Evolutionary conservation across 2,888 invertebrate species (phyloP).

Genomic region (Ectemnius lituratus): DNA sequence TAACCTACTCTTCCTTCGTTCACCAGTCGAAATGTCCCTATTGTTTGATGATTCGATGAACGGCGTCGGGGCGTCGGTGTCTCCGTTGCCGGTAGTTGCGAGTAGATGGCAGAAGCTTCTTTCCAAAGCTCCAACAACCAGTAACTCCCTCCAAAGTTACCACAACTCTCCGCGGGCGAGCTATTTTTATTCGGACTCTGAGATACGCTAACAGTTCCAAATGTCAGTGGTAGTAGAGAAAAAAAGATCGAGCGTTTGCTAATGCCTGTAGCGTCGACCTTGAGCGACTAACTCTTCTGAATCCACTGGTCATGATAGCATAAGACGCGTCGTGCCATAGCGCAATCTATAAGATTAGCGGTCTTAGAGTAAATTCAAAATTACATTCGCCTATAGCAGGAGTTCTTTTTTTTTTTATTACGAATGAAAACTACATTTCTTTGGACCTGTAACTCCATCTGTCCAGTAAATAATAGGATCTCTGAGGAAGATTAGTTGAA

Average conservation of each 20-base stretch:
- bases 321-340: too few species aligned
- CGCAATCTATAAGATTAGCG: too few species aligned
- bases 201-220: background rate
- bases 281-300: too few species aligned
- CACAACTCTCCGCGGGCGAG: slow-evolving; percentile 12
- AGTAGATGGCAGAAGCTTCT: slow-evolving; percentile 55
- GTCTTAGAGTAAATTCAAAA: background rate
- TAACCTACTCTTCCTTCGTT: background rate
- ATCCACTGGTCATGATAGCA: too few species aligned
- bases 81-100: slow-evolving; percentile 45
- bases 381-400: background rate
- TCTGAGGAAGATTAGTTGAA: too few species aligned
- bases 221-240: background rate
- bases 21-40: background rate
- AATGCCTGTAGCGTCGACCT: too few species aligned
- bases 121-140: slow-evolving; percentile 13
- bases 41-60: background rate
- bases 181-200: slow-evolving; percentile 37
- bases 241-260: background rate
- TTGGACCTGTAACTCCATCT: too few species aligned
- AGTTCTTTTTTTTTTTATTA: too few species aligned
- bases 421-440: too few species aligned
- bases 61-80: too few species aligned
- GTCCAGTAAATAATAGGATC: too few species aligned
- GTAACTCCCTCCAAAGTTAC: slow-evolving; percentile 7